Evolutionary conservation across 2,113 vertebrate species (phyloP).

Genomic region (Pomatostomus ruficeps): DNA sequence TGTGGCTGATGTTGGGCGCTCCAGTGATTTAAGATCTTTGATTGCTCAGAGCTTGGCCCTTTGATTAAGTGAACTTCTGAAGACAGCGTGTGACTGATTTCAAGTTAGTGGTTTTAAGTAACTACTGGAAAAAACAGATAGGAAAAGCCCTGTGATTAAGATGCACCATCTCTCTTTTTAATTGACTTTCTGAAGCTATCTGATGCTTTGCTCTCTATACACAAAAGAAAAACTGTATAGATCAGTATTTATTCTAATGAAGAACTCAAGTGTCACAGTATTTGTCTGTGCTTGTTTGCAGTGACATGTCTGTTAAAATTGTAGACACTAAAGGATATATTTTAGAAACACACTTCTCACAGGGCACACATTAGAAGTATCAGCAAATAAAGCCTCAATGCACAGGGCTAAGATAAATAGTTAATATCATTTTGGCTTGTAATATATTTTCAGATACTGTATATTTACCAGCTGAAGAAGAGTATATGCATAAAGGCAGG

Average conservation of each 20-base stretch:
- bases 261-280: slow-evolving; percentile 33
- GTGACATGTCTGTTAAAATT: neutral
- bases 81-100: slow-evolving; percentile 81
- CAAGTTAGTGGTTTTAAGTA: slow-evolving; percentile 77
- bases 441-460: neutral
- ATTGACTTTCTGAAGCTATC: slow-evolving; percentile 75
- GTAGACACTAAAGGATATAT: neutral
- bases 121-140: slow-evolving; percentile 75
- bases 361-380: neutral
- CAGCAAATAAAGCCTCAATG: neutral
- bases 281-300: neutral
- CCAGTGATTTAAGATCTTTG: slow-evolving; percentile 98
- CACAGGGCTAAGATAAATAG: neutral
- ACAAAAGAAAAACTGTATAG: slow-evolving; percentile 11
- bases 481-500: neutral
- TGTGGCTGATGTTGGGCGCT: slow-evolving; percentile 89
- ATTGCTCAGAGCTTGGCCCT: slow-evolving; percentile 90
- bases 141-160: slow-evolving; percentile 73
- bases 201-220: slow-evolving; percentile 47
- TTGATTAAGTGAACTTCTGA: slow-evolving; percentile 97
- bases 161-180: slow-evolving; percentile 62
- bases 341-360: neutral
- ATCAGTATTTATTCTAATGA: slow-evolving; percentile 25
- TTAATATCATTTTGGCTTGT: neutral
- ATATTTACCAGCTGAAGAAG: neutral